Evolutionary conservation across 2,113 vertebrate genomes (phyloP).

Genomic region (Heterotis niloticus): DNA sequence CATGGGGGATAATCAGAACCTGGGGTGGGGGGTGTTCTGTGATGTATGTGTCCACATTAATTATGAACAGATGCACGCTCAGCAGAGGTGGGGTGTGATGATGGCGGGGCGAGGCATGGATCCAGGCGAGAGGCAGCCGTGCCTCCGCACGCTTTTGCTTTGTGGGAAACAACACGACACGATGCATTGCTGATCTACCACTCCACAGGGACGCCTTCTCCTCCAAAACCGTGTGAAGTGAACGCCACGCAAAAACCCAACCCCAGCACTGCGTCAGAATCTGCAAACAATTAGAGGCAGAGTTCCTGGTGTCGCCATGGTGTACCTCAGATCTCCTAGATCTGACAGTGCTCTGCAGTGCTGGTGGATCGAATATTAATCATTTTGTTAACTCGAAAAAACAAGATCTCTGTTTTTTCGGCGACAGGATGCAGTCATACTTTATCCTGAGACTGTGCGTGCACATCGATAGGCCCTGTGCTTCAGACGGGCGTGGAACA

Average conservation of each 20-base stretch:
- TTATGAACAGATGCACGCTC: constrained; percentile 27
- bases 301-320: background rate
- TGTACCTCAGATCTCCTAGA: background rate
- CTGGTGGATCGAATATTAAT: background rate
- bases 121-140: background rate
- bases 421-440: background rate
- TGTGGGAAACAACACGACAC: background rate
- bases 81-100: constrained; percentile 21
- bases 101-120: background rate
- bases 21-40: constrained; percentile 1
- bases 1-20: constrained; percentile 34
- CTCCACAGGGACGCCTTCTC: background rate
- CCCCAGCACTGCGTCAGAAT: background rate
- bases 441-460: background rate
- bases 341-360: background rate
- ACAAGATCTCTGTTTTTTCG: constrained; percentile 4
- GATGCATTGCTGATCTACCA: background rate
- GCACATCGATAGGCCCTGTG: background rate
- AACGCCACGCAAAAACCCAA: background rate
- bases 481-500: background rate
- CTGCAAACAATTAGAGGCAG: constrained; percentile 1
- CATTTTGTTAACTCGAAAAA: background rate
- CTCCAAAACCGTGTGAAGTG: background rate
- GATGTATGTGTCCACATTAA: constrained; percentile 24
- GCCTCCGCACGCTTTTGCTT: background rate